These are phyloP conservation scores for Nephrotoma appendiculata DNA, from an alignment of 2,888 invertebrate species.

Conservation along the genomic window DNA sequence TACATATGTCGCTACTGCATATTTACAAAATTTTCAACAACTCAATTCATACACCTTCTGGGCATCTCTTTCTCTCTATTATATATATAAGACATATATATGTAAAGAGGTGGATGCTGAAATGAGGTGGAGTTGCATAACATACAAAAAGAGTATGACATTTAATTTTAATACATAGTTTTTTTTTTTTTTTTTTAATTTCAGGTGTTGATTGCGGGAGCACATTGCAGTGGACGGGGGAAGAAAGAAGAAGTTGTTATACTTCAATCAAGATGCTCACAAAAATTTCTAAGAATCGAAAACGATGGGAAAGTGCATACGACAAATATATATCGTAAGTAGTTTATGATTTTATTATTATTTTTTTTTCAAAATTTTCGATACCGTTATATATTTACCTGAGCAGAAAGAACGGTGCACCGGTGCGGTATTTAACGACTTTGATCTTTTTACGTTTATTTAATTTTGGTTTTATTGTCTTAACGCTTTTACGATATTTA, in stretches of 20 bases:
- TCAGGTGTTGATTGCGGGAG: background rate
- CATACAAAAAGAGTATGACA: background rate
- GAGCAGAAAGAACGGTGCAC: background rate
- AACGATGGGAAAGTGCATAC: background rate
- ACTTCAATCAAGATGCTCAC: background rate
- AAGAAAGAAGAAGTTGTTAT: background rate
- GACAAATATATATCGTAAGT: background rate
- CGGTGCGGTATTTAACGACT: background rate
- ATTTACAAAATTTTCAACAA: background rate
- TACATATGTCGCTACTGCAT: background rate
- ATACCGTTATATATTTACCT: background rate
- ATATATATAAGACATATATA: background rate
- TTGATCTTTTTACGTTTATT: background rate
- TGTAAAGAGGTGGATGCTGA: background rate
- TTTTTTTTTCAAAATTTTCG: background rate
- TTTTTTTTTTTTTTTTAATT: background rate
- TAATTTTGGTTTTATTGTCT: background rate
- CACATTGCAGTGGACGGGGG: background rate
- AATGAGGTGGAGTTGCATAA: background rate
- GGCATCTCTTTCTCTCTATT: background rate
- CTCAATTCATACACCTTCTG: conserved; percentile 1
- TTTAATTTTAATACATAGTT: background rate
- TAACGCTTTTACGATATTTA: background rate
- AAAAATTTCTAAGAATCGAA: background rate
- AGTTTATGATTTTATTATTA: background rate